These are phyloP conservation scores for Cavia aperea DNA, from an alignment of 2,113 vertebrate genomes.

Conservation along the genomic window DNA sequence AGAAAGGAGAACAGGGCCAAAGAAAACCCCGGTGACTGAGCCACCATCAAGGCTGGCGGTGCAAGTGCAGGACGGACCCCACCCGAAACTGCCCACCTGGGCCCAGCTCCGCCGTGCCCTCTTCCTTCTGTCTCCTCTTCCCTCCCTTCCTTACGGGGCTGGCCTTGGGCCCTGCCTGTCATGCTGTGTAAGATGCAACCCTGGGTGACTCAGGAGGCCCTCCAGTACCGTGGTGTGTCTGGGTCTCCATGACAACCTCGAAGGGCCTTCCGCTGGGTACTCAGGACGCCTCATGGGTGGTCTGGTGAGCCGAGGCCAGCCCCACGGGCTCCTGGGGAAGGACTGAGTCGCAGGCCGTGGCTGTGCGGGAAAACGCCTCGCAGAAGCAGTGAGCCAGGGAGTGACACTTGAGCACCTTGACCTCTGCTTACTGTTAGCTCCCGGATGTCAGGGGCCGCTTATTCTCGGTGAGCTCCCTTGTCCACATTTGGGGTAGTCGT, in stretches of 20 bases:
- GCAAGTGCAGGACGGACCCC: background rate
- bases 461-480: background rate
- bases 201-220: background rate
- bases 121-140: background rate
- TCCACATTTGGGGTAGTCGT: background rate
- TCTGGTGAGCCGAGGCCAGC: slow-evolving; percentile 12
- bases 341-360: rapidly evolving
- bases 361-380: background rate
- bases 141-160: background rate
- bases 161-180: background rate
- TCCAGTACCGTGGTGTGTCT: background rate
- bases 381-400: rapidly evolving
- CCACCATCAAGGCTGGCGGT: background rate
- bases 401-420: background rate
- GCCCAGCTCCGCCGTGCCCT: rapidly evolving
- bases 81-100: rapidly evolving
- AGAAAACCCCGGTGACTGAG: background rate
- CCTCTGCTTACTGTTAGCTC: background rate
- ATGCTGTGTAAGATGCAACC: background rate
- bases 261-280: background rate
- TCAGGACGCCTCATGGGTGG: background rate
- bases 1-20: background rate
- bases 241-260: slow-evolving; percentile 59
- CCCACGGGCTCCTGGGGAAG: rapidly evolving
- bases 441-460: background rate